These are phyloP conservation scores for Tethea ocularis DNA, from an alignment of 2,888 invertebrate species.

Conservation along the genomic window DNA sequence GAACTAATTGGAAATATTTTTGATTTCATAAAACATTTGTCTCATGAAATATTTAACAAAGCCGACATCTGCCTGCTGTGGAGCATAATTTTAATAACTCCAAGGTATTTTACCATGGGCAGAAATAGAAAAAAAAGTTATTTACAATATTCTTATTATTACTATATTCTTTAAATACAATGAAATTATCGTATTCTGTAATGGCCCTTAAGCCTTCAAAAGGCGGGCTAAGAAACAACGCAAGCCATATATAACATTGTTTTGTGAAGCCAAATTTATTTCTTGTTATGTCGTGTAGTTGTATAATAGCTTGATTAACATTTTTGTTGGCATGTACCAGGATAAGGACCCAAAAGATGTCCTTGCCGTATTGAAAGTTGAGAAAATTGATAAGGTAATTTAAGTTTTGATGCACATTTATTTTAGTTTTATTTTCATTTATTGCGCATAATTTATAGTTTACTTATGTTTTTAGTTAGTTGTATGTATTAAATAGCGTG, in stretches of 20 bases:
- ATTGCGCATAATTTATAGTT: slow-evolving; percentile 18
- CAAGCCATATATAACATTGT: not conserved
- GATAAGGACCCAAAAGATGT: slow-evolving; percentile 79
- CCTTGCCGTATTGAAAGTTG: slow-evolving; percentile 83
- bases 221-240: not conserved
- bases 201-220: too few species aligned
- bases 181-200: too few species aligned
- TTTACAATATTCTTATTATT: too few species aligned
- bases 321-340: slow-evolving; percentile 68
- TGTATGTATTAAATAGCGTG: not conserved
- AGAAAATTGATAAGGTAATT: slow-evolving; percentile 80
- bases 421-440: slow-evolving; percentile 17
- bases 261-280: not conserved
- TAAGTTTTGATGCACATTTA: slow-evolving; percentile 25
- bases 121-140: too few species aligned
- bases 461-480: slow-evolving; percentile 14
- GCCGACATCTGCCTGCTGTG: too few species aligned
- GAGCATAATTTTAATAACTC: too few species aligned
- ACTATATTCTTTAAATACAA: too few species aligned
- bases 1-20: too few species aligned
- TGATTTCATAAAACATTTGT: too few species aligned
- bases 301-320: slow-evolving; percentile 59
- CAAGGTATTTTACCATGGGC: too few species aligned
- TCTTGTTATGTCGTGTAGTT: slow-evolving; percentile 4
- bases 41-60: too few species aligned